Evolutionary conservation across 2,113 vertebrate species (phyloP).

Genomic region (Ammodytes marinus): DNA sequence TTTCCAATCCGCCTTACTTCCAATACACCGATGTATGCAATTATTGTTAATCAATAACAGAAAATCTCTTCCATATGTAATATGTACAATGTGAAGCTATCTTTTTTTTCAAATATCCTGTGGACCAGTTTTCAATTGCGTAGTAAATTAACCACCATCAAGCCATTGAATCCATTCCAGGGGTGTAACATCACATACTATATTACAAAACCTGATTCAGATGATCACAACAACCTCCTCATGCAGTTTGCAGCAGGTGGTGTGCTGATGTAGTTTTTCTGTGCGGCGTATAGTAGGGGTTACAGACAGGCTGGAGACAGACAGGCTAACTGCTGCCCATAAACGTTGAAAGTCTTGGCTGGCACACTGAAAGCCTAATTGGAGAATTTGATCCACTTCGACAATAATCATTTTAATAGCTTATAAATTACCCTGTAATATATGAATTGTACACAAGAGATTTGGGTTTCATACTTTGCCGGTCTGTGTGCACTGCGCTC

Average conservation of each 20-base stretch:
- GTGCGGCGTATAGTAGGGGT: slow-evolving; percentile 32
- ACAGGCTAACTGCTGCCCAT: slow-evolving; percentile 56
- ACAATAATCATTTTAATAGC: slow-evolving; percentile 66
- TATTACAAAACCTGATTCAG: slow-evolving; percentile 20
- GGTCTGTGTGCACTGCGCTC: background rate
- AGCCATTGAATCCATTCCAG: slow-evolving; percentile 13
- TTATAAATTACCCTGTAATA: slow-evolving; percentile 61
- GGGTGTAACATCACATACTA: slow-evolving; percentile 23
- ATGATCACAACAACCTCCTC: slow-evolving; percentile 40
- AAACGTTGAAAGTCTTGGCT: slow-evolving; percentile 58
- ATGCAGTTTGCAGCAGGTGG: slow-evolving; percentile 67
- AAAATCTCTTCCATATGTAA: background rate
- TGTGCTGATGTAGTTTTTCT: slow-evolving; percentile 55
- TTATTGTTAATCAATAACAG: background rate
- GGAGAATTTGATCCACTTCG: slow-evolving; percentile 70
- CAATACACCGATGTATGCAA: background rate
- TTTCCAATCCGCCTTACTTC: background rate
- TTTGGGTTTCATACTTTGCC: slow-evolving; percentile 37
- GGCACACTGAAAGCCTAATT: slow-evolving; percentile 51
- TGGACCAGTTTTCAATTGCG: slow-evolving; percentile 4
- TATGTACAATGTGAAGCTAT: slow-evolving; percentile 1
- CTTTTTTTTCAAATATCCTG: background rate
- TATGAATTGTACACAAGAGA: slow-evolving; percentile 64
- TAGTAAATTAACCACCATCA: slow-evolving; percentile 22
- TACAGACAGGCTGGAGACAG: slow-evolving; percentile 70